These are phyloP conservation scores for Antennarius maculatus DNA, from an alignment of 2,797 vertebrate species.

Conservation along the genomic window DNA sequence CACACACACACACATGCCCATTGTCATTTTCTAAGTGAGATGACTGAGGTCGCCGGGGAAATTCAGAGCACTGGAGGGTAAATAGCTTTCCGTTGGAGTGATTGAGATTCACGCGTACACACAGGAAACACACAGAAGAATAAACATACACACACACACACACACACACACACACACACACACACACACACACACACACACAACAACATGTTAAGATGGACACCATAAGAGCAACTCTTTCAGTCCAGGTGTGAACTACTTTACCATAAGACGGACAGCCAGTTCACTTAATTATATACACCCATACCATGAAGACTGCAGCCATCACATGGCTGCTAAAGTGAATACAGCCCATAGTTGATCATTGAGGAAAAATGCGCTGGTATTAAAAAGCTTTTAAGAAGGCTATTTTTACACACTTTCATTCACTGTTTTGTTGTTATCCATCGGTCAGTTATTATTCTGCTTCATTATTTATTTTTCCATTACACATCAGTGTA, in stretches of 20 bases:
- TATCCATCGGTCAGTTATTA: slow-evolving; percentile 10
- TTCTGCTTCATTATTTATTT: not conserved
- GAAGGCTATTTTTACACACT: not conserved
- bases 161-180: not conserved
- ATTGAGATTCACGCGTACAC: slow-evolving; percentile 30
- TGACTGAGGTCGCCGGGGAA: slow-evolving; percentile 69
- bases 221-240: not conserved
- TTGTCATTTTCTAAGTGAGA: slow-evolving; percentile 72
- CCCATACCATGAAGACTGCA: not conserved
- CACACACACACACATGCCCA: slow-evolving; percentile 29
- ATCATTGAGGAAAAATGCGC: slow-evolving; percentile 14
- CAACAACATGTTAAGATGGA: not conserved
- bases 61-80: slow-evolving; percentile 62
- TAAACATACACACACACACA: slow-evolving; percentile 6
- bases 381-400: slow-evolving; percentile 56
- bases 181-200: not conserved
- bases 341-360: not conserved
- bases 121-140: slow-evolving; percentile 16
- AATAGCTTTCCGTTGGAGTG: slow-evolving; percentile 64
- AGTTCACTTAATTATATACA: not conserved
- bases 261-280: not conserved
- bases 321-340: slow-evolving; percentile 3
- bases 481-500: no score
- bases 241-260: not conserved
- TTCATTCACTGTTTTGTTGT: not conserved